A percentile compares a stretch with the other conserved stretches of the same genome.
Conservation (phyloP, 2,888 invertebrate species). For the Athetis lepigone region DNA sequence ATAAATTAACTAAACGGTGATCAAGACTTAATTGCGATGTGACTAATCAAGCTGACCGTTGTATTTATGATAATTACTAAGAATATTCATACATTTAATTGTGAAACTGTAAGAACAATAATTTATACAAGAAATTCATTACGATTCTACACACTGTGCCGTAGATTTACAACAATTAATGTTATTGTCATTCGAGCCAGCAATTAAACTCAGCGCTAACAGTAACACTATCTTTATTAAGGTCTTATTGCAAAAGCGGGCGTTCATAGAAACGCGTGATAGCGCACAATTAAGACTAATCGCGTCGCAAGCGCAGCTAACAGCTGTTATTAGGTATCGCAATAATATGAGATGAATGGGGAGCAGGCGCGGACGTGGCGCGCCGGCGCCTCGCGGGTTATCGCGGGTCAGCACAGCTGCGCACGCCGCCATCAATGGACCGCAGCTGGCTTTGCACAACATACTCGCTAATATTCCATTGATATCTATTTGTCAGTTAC, state of each 20-base stretch:
- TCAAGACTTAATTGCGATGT: slow-evolving; percentile 53
- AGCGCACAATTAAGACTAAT: slow-evolving; percentile 82
- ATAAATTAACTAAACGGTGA: slow-evolving; percentile 26
- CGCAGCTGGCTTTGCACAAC: slow-evolving; percentile 70
- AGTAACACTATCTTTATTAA: slow-evolving; percentile 71
- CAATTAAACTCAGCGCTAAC: slow-evolving; percentile 68
- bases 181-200: slow-evolving; percentile 58
- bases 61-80: slow-evolving; percentile 55
- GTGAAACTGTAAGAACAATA: slow-evolving; percentile 41
- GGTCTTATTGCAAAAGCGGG: slow-evolving; percentile 74
- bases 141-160: slow-evolving; percentile 37
- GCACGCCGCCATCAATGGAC: slow-evolving; percentile 75
- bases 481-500: slow-evolving; percentile 67
- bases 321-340: slow-evolving; percentile 72
- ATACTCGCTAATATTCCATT: slow-evolving; percentile 66
- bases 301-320: slow-evolving; percentile 79
- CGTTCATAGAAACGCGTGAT: slow-evolving; percentile 78
- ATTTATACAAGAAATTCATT: slow-evolving; percentile 48
- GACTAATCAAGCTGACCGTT: slow-evolving; percentile 53
- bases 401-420: slow-evolving; percentile 80
- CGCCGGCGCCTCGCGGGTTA: slow-evolving; percentile 87
- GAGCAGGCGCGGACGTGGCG: slow-evolving; percentile 71
- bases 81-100: slow-evolving; percentile 49
- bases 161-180: slow-evolving; percentile 60
- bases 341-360: slow-evolving; percentile 80